These are phyloP conservation scores for Tamandua tetradactyla DNA, from an alignment of 2,797 vertebrate genomes.

Conservation along the genomic window DNA sequence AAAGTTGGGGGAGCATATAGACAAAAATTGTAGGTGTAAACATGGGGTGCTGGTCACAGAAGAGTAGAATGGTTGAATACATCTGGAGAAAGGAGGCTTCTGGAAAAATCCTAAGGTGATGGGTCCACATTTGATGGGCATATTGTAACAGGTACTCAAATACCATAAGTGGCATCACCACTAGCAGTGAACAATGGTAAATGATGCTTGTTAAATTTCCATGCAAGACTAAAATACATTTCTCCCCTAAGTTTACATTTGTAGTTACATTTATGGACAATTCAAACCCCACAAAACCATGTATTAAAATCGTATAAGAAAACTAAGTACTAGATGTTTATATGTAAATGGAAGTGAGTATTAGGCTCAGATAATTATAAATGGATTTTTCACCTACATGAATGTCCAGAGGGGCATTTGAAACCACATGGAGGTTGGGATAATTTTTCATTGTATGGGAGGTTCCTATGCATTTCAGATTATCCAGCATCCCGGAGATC, in stretches of 20 bases:
- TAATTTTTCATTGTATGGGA: background rate
- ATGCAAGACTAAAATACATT: background rate
- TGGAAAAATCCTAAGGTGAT: constrained; percentile 1
- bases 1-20: background rate
- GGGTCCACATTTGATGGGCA: background rate
- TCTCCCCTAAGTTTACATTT: background rate
- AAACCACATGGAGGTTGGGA: background rate
- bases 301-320: constrained; percentile 14
- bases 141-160: background rate
- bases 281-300: background rate
- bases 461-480: fast-evolving
- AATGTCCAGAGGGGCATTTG: background rate
- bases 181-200: background rate
- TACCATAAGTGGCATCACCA: background rate
- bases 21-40: background rate
- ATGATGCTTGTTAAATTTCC: background rate
- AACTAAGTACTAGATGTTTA: constrained; percentile 9
- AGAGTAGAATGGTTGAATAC: background rate
- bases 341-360: constrained; percentile 7
- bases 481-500: background rate
- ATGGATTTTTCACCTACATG: background rate
- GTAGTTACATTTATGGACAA: constrained; percentile 26
- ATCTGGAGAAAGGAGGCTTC: background rate
- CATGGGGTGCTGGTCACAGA: background rate
- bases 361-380: background rate